Evolutionary conservation across 2,888 invertebrate genomes (phyloP), one percentile per base, ranked within the genome.

Genomic region (Cheilosia grossa): DNA sequence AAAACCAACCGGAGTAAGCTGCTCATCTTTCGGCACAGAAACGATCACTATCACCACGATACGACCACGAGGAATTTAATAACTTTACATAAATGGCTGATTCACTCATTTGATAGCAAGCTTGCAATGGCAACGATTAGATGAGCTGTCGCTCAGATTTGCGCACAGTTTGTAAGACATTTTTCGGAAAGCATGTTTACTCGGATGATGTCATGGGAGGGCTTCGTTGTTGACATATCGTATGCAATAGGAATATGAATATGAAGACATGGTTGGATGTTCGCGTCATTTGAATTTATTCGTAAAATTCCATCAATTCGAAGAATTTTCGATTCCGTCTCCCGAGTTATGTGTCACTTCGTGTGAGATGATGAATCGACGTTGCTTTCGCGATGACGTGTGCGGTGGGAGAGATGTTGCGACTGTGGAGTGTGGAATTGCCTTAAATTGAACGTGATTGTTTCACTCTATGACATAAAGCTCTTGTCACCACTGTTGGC

Each of bases 21-120:
- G n/a, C 27, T 70, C 67, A 54, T 67, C 59, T 53, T 42, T 27
- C 27, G 33, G 19, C 54, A 53, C 44, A 67, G 17, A 47, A 44
- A n/a, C 44, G 44, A 44, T 44, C n/a, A 47, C 7, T 9, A 37
- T 37, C 13, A 2, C 2, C 21, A 49, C 21, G 33, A 63, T 19
- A 51, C 19, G 54, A 40, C 30, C 49, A 49, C 40, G 40, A 66
- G 42, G 19, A 63, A 56, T 66, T 51, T 70, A 13, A 51, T 61
- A 49, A 75, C 21, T 75, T 75, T 49, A 37, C 58, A 56, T 67
- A 67, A 75, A 59, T 58, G 42, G 30, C 51, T 37, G 49, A 66
- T 77, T 67, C 67, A 77, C 77, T 77, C 77, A 67, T 69, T 59
- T 77, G 59, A 67, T 59, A 66, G 17, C 42, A 49, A 13, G 51